Evolutionary conservation across 2,797 vertebrate species (phyloP).

Genomic region (Malacoraja senta): DNA sequence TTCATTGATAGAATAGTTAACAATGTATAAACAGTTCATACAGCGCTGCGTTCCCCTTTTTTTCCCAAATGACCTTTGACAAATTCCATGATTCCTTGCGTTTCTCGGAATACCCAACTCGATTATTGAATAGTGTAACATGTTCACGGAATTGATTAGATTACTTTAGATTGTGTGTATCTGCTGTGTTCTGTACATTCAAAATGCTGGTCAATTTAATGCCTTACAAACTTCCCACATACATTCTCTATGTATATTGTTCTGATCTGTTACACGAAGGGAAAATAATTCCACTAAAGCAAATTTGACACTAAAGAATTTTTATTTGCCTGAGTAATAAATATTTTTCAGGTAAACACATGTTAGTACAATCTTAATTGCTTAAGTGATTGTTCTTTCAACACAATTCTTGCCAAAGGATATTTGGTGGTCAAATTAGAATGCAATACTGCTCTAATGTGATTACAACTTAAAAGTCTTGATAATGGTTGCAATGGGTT

Average conservation of each 20-base stretch:
- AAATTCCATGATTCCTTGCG: no score
- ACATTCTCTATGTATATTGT: background rate
- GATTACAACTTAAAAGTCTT: background rate
- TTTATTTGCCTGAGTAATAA: background rate
- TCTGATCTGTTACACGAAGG: background rate
- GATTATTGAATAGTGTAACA: background rate
- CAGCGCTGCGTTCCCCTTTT: no score
- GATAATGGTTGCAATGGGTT: background rate
- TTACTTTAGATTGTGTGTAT: background rate
- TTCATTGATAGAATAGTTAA: no score
- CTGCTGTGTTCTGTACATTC: conserved; percentile 37
- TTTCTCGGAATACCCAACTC: no score
- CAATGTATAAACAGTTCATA: no score
- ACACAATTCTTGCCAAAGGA: background rate
- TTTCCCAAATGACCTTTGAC: no score
- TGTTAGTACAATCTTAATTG: conserved; percentile 9
- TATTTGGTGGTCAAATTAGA: conserved; percentile 2
- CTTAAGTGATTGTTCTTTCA: background rate
- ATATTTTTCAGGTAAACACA: background rate
- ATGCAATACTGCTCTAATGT: background rate
- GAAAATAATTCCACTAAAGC: background rate
- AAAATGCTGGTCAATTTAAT: background rate
- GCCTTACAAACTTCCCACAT: background rate
- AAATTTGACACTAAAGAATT: background rate
- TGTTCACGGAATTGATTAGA: background rate